Evolutionary conservation across 2,113 vertebrate genomes (phyloP).

Genomic region (Microtus montanus): DNA sequence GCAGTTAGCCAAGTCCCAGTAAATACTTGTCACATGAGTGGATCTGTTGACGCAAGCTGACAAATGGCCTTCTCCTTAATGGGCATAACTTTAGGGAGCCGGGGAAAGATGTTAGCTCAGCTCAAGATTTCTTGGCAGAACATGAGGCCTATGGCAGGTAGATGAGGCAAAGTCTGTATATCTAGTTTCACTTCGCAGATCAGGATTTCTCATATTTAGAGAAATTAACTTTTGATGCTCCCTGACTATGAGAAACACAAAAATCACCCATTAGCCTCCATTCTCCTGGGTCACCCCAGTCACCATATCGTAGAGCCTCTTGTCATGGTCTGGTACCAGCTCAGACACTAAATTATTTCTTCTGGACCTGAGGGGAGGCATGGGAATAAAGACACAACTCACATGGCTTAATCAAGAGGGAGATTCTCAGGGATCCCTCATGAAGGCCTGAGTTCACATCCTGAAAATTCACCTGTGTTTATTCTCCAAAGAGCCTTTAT

Average conservation of each 20-base stretch:
- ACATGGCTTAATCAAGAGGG: too few relatives aligned
- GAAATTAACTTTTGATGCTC: not conserved
- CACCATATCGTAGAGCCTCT: not conserved
- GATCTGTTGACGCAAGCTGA: not conserved
- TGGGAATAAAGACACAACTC: too few relatives aligned
- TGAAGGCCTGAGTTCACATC: too few relatives aligned
- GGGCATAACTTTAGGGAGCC: not conserved
- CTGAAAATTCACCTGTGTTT: too few relatives aligned
- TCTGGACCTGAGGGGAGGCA: too few relatives aligned
- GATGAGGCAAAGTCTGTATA: not conserved
- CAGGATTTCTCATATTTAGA: not conserved
- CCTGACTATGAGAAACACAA: not conserved
- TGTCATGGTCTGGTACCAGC: too few relatives aligned
- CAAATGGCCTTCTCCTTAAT: not conserved
- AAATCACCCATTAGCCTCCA: not conserved
- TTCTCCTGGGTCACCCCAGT: conserved; percentile 7
- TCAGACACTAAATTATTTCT: too few relatives aligned
- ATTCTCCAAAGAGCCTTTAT: too few relatives aligned
- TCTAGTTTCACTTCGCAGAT: not conserved
- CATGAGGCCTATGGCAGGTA: not conserved
- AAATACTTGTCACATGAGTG: not conserved
- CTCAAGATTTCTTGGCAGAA: not conserved
- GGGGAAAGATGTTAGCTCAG: not conserved
- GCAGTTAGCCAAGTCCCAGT: not conserved
- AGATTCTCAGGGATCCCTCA: too few relatives aligned